These are phyloP conservation scores for Phragmatobia fuliginosa DNA, from an alignment of 2,888 invertebrate species.

Conservation along the genomic window DNA sequence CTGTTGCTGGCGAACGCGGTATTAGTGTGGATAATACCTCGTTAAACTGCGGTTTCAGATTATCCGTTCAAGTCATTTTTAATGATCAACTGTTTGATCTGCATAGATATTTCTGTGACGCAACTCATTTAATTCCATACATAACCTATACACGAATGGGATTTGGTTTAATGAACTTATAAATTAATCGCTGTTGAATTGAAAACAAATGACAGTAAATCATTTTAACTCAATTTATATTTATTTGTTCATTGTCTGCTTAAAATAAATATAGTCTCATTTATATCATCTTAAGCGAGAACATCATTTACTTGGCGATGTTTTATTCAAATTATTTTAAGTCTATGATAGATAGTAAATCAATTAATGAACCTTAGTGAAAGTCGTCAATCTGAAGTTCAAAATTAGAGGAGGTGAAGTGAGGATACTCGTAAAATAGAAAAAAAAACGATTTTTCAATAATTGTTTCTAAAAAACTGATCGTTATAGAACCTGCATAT, in stretches of 20 bases:
- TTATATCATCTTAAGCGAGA: background rate
- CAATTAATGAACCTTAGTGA: background rate
- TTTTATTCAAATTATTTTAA: background rate
- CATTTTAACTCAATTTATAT: background rate
- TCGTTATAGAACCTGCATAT: no score
- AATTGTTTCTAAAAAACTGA: no score
- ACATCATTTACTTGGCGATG: background rate
- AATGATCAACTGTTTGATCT: background rate
- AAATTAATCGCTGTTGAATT: background rate
- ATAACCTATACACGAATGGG: background rate
- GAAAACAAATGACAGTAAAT: background rate
- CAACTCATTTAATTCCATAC: background rate
- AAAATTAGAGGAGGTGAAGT: no score
- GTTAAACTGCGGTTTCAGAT: slow-evolving; percentile 13
- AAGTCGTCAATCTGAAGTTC: background rate
- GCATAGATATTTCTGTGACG: background rate
- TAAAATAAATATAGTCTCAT: background rate
- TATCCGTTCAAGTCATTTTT: background rate
- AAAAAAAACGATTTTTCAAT: no score
- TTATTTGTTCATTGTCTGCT: background rate
- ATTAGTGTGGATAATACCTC: slow-evolving; percentile 62
- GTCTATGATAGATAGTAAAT: background rate
- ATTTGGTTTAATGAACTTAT: background rate
- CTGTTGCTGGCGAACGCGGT: slow-evolving; percentile 66
- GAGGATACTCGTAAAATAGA: no score